A percentile compares a stretch with the other conserved stretches of the same genome.
These are phyloP conservation scores for Phymanthus crucifer DNA, from an alignment of 92 coral and sea anemone species.

Conservation along the genomic window DNA sequence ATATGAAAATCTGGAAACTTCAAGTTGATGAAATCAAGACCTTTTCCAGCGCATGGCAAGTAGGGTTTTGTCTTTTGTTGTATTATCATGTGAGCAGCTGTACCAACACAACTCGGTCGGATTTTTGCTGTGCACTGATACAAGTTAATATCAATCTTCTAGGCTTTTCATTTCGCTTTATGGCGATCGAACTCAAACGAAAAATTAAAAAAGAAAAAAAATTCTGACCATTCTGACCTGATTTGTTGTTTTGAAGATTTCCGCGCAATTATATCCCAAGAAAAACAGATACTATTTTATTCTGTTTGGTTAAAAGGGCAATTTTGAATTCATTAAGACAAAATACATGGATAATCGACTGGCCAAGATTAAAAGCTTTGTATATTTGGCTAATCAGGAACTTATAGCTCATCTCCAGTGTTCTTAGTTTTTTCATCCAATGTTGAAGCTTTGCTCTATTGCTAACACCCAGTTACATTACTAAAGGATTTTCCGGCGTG, in stretches of 20 bases:
- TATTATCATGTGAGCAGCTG: slow-evolving; percentile 29
- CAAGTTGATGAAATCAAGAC: not conserved
- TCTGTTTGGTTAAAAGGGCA: slow-evolving; percentile 5
- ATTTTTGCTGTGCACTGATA: slow-evolving; percentile 39
- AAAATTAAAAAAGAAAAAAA: not conserved
- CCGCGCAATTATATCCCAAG: not conserved
- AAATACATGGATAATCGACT: slow-evolving; percentile 2
- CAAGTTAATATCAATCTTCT: slow-evolving; percentile 2
- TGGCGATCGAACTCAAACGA: not conserved
- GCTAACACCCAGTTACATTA: slow-evolving; percentile 11
- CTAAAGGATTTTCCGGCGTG: not conserved
- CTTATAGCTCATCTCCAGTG: not conserved
- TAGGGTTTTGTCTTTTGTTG: slow-evolving; percentile 41
- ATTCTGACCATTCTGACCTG: no score
- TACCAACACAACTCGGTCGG: slow-evolving; percentile 24
- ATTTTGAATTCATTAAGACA: slow-evolving; percentile 3
- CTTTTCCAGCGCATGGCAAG: slow-evolving; percentile 28
- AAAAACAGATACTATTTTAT: not conserved
- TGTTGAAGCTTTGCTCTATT: not conserved
- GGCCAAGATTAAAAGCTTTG: not conserved
- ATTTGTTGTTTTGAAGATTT: not conserved
- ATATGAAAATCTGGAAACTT: slow-evolving; percentile 6
- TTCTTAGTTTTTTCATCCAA: not conserved
- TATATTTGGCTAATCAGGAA: not conserved
- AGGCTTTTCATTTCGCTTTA: not conserved